phyloP scores from a whole-genome alignment of 2,113 vertebrate genomes.

The Mus pahari region DNA sequence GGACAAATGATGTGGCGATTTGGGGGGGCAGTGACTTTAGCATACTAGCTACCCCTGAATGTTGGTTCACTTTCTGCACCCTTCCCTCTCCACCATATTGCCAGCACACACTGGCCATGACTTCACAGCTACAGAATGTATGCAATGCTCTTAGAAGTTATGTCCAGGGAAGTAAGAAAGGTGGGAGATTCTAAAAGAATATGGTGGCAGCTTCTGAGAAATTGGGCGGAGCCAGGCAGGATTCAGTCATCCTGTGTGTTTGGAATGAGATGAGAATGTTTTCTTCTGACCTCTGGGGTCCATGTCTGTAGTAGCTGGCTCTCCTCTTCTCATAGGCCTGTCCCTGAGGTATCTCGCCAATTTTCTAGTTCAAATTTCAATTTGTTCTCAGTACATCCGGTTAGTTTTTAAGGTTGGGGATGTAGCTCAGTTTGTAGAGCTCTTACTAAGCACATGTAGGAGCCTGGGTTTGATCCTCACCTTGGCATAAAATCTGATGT shows the following conservation, averaged over 20 bases:
- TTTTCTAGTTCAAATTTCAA: conserved; percentile 33
- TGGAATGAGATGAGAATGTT: background rate
- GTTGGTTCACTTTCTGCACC: rapidly evolving
- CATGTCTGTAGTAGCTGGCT: background rate
- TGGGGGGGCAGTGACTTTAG: rapidly evolving
- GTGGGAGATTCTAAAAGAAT: background rate
- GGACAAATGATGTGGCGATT: background rate
- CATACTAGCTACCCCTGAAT: background rate
- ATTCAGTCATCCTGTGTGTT: background rate
- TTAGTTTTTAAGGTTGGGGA: background rate
- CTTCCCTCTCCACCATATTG: rapidly evolving
- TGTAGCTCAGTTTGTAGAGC: background rate
- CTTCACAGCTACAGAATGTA: background rate
- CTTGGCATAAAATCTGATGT: background rate
- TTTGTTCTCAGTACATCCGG: background rate
- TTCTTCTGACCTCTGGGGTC: background rate
- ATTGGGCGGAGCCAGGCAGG: background rate
- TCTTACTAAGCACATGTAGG: background rate
- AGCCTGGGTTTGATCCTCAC: background rate
- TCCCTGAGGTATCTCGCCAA: background rate
- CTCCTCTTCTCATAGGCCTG: background rate
- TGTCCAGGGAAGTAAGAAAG: background rate
- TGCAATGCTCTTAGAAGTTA: background rate
- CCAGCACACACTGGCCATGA: background rate
- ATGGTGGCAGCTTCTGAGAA: background rate